A percentile compares a stretch with the other conserved stretches of the same genome.
Evolutionary conservation across 2,113 vertebrate genomes (phyloP).

Genomic region (Martes martes): DNA sequence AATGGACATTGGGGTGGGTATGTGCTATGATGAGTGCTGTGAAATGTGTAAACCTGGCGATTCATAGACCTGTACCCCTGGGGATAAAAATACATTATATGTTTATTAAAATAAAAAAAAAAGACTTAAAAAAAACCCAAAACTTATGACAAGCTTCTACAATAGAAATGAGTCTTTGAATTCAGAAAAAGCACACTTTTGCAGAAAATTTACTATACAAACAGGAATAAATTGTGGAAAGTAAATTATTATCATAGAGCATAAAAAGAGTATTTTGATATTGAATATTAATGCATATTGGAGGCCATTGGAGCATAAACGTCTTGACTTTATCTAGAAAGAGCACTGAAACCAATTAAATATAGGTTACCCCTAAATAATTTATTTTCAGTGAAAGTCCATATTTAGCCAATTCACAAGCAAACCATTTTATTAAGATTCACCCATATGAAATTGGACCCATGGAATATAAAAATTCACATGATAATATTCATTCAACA

Average conservation of each 20-base stretch:
- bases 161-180: not conserved
- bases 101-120: too few species aligned
- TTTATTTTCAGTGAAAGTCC: not conserved
- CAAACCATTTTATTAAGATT: not conserved
- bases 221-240: slow-evolving; percentile 18
- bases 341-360: slow-evolving; percentile 40
- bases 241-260: not conserved
- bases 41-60: too few species aligned
- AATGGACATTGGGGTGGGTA: too few species aligned
- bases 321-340: slow-evolving; percentile 22
- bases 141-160: not conserved
- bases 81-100: too few species aligned
- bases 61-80: too few species aligned
- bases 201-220: not conserved
- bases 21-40: too few species aligned
- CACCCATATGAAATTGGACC: not conserved
- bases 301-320: not conserved
- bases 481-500: not conserved
- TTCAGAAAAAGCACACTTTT: not conserved
- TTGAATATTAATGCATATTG: not conserved
- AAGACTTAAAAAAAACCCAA: too few species aligned
- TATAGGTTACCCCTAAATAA: not conserved
- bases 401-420: slow-evolving; percentile 1
- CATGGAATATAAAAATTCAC: not conserved
- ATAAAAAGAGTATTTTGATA: slow-evolving; percentile 15